Evolutionary conservation across 1,140 invertebrate genomes (phyloP), one percentile per base, ranked within the genome.

Genomic region (Monochamus saltuarius): DNA sequence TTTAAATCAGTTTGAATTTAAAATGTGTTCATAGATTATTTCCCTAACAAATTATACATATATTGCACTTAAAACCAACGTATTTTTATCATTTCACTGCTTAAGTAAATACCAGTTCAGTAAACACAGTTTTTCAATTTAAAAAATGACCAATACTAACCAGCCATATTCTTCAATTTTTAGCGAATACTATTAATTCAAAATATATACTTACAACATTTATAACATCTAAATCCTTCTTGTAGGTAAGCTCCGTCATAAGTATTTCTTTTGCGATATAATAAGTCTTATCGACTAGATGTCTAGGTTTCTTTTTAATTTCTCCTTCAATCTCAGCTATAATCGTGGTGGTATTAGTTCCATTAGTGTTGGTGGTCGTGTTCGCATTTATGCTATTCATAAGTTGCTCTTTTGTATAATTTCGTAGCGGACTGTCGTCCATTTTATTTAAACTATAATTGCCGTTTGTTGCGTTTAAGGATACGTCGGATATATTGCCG

Each of bases 231-330:
- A 98, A 78, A 75, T 98, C 94, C 69, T 95, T 93, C 71, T 94
- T 94, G 77, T 96, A 98, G 0, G 95, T 97, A 61, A 95, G 79
- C 75, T 98, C 95, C 1, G 94, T 97, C 91, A 96, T 96, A 6
- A 97, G 80, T 51, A 98, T 78, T 79, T 98, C 95, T 77, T 97
- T 97, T 39, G 92, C 89, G 66, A 98, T 90, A 73, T 90, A 97
- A 79, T 96, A 97, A 11, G 89, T 87, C 73, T 88, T 87, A 70
- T 97, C 94, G n/a, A 67, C 60, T 37, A 46, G 51, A 55, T 60
- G 57, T 58, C 64, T 72, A 0, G 57, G 43, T 53, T 69, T 70
- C 37, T 72, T 75, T 47, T 70, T 75, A 2, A 72, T 60, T 54
- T 77, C 75, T n/a, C 71, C 68, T 51, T 77, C 75, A 39, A 75